Evolutionary conservation across 2,888 invertebrate species (phyloP), one percentile per base, ranked within the genome.

Genomic region (Strigamia crassipes): DNA sequence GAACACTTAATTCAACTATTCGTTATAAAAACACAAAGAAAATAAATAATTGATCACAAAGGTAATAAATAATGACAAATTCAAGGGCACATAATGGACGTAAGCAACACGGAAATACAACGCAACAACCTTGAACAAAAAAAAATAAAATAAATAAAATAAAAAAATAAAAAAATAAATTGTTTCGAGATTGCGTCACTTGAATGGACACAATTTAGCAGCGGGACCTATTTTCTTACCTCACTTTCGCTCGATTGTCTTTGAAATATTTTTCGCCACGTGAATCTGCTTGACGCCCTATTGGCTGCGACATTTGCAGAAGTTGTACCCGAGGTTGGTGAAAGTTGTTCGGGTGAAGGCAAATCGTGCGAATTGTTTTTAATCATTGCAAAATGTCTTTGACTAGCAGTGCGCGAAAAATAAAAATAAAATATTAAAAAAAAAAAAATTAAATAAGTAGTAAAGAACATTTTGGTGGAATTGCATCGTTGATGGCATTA

Each of bases 301-400:
- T 21, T 66, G 66, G 66, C 66, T 13, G 23, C 31, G 31, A 61
- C 61, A 61, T 21, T 61, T 2, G 10, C 27, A 73, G 27, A 3
- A 27, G 9, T 31, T 31, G 73, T 3, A 31, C 27, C 13, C 12
- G 21, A 1, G 21, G 23, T 61, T 1, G 73, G 31, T 6, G 73
- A 31, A 27, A 5, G 12, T 27, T 1, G 12, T 27, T 1, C 31
- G 13, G 73, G 73, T 27, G 73, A 15, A 15, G 73, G 12, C 31
- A 73, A 73, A 12, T 73, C 73, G 73, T 27, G 27, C 27, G 31
- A 73, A 73, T 73, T 73, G 31, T 13, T 73, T 27, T 31, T 73
- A 31, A 13, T 73, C 73, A 73, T 73, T 73, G 27, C 73, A 73
- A 12, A 27, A 27, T 73, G 23, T 21, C 15, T 73, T 27, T 13